These are phyloP conservation scores for Caenorhabditis sp. DNA, from an alignment of 2,888 invertebrate genomes.

Conservation along the genomic window DNA sequence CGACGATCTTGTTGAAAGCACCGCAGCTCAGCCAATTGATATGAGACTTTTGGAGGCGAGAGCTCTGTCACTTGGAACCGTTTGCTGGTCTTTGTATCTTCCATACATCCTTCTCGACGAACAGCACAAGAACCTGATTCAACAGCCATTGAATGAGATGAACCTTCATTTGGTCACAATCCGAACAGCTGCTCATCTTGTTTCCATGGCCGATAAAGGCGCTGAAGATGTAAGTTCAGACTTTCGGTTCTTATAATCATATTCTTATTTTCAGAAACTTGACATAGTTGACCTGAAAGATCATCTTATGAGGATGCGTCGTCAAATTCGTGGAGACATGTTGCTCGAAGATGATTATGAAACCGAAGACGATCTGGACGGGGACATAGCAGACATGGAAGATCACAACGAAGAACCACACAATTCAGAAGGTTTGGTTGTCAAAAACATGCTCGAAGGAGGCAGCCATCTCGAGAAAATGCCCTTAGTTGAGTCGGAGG, in stretches of 20 bases:
- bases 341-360: conserved; percentile 31
- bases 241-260: background rate
- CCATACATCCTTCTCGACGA: conserved; percentile 76
- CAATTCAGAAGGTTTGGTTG: conserved; percentile 18
- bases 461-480: conserved; percentile 50
- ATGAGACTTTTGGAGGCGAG: conserved; percentile 81
- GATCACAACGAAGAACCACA: conserved; percentile 44
- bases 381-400: conserved; percentile 29
- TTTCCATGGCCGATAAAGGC: conserved; percentile 64
- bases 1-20: conserved; percentile 76
- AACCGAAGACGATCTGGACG: conserved; percentile 26
- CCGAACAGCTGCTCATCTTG: conserved; percentile 67
- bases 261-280: conserved; percentile 13
- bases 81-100: conserved; percentile 77
- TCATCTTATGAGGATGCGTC: conserved; percentile 45
- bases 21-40: conserved; percentile 74
- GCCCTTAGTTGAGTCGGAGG: conserved; percentile 56
- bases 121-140: conserved; percentile 65
- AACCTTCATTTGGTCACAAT: conserved; percentile 70
- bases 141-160: conserved; percentile 68
- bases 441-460: background rate
- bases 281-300: conserved; percentile 45
- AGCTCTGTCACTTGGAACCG: conserved; percentile 77
- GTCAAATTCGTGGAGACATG: conserved; percentile 43
- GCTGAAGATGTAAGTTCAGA: conserved; percentile 32